Percentiles rank a stretch among this genome's conserved stretches.
Evolutionary conservation across 2,113 vertebrate species (phyloP).

Genomic region (Xenopus tropicalis): DNA sequence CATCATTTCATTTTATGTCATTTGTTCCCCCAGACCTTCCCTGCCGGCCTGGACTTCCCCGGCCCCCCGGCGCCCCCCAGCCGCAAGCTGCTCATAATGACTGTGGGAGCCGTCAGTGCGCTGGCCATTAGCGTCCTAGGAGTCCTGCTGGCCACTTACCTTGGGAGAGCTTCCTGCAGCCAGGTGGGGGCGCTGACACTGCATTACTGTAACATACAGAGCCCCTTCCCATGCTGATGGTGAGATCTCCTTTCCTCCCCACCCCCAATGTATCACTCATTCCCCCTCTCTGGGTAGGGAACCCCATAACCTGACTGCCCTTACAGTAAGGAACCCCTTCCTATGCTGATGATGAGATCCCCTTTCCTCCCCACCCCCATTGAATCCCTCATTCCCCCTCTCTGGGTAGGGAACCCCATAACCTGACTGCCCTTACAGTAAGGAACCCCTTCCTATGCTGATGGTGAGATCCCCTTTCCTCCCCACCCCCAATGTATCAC

Average conservation of each 20-base stretch:
- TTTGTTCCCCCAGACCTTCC: slow-evolving; percentile 31
- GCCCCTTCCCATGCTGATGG: too few species aligned
- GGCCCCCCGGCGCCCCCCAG: not conserved
- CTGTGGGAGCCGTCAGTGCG: slow-evolving; percentile 7
- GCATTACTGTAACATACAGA: not conserved
- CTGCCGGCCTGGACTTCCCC: slow-evolving; percentile 8
- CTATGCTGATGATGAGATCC: too few species aligned
- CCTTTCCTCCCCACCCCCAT: not conserved
- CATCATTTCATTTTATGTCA: too few species aligned
- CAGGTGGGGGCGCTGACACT: slow-evolving; percentile 27
- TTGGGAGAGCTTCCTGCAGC: slow-evolving; percentile 29
- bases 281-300: not conserved
- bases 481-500: too few species aligned
- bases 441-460: too few species aligned
- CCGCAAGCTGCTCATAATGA: slow-evolving; percentile 44
- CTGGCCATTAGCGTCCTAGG: slow-evolving; percentile 42
- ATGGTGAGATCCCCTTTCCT: too few species aligned
- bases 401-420: not conserved
- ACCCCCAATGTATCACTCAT: not conserved
- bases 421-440: too few species aligned
- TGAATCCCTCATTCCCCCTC: not conserved
- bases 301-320: not conserved
- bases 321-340: too few species aligned
- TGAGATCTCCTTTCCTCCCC: not conserved
- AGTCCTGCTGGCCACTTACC: slow-evolving; percentile 45